Percentiles rank a stretch among this genome's conserved stretches.
These are phyloP conservation scores for Mustela nigripes DNA, from an alignment of 2,113 vertebrate species.

Conservation along the genomic window DNA sequence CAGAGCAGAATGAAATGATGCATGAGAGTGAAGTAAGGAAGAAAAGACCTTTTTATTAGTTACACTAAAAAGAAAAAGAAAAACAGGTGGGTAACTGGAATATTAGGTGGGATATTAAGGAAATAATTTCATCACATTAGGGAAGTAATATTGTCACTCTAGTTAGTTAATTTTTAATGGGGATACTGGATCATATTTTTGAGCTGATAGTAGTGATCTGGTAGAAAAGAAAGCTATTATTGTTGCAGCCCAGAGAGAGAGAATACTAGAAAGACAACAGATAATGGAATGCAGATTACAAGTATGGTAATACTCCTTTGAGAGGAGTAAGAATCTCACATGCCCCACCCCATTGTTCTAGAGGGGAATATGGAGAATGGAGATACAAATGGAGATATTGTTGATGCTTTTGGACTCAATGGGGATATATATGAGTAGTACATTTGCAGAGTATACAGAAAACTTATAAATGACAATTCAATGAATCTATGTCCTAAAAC, in stretches of 20 bases:
- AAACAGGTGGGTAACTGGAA: not conserved
- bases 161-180: constrained; percentile 29
- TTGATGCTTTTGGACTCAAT: not conserved
- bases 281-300: not conserved
- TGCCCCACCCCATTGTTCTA: not conserved
- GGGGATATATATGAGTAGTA: not conserved
- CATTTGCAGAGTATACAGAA: not conserved
- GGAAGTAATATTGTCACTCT: constrained; percentile 3
- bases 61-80: not conserved
- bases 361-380: not conserved
- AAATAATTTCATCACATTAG: constrained; percentile 7
- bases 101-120: not conserved
- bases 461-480: not conserved
- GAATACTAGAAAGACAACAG: not conserved
- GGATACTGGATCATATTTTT: not conserved
- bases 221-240: not conserved
- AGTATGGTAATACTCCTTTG: not conserved
- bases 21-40: not conserved
- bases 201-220: not conserved
- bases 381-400: not conserved
- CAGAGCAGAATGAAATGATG: not conserved
- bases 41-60: not conserved
- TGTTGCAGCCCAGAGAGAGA: not conserved
- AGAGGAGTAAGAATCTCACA: not conserved
- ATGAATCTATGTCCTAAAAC: not conserved